Evolutionary conservation across 2,797 vertebrate genomes (phyloP).

Genomic region (Heterohyrax brucei): DNA sequence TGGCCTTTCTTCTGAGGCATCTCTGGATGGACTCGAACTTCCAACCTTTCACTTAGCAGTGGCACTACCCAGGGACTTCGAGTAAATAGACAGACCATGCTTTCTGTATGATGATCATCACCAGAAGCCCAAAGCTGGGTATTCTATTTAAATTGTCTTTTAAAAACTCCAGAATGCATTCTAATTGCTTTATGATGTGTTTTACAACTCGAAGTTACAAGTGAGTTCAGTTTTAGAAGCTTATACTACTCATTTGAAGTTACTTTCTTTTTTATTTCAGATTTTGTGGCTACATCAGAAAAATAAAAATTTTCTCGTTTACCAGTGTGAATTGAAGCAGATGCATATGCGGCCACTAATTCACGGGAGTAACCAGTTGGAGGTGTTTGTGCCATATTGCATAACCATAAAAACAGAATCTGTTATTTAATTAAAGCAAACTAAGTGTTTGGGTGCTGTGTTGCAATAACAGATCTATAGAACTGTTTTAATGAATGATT

Average conservation of each 20-base stretch:
- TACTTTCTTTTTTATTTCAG: neutral
- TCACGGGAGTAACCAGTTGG: neutral
- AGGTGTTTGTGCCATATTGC: neutral
- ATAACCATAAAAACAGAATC: neutral
- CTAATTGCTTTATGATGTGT: conserved; percentile 69
- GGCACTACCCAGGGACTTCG: neutral
- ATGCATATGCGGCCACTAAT: neutral
- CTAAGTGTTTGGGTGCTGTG: neutral
- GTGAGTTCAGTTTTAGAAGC: conserved; percentile 39
- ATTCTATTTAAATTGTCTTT: conserved; percentile 39
- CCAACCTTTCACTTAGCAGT: neutral
- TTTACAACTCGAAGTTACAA: conserved; percentile 73
- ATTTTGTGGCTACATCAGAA: conserved; percentile 53
- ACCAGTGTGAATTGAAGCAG: conserved; percentile 22
- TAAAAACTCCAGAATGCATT: conserved; percentile 37
- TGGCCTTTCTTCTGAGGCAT: neutral
- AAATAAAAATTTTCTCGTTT: conserved; percentile 58
- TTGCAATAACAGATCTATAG: conserved; percentile 17
- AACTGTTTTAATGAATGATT: conserved; percentile 47
- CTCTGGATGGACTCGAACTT: neutral
- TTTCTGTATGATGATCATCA: neutral
- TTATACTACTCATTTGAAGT: conserved; percentile 47
- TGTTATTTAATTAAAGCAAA: neutral
- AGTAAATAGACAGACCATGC: neutral
- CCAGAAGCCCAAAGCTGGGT: neutral